Conservation (phyloP, 2,888 invertebrate species). For the Automeris io region DNA sequence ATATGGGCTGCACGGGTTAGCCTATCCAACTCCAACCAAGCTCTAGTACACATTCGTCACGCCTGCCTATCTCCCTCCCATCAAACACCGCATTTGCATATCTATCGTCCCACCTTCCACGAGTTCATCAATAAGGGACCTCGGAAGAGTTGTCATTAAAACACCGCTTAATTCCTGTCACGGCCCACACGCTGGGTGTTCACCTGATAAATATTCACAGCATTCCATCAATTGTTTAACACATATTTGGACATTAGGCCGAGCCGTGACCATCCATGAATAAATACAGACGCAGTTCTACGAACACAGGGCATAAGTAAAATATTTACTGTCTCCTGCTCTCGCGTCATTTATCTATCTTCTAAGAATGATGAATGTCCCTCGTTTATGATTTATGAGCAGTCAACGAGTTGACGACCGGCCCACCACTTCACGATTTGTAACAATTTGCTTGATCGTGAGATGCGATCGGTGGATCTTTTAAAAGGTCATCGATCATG, state of each 20-base stretch:
- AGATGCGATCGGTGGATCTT: constrained; percentile 72
- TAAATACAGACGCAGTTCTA: constrained; percentile 55
- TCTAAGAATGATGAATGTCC: constrained; percentile 75
- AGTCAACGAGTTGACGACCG: constrained; percentile 69
- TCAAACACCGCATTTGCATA: constrained; percentile 71
- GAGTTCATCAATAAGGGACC: constrained; percentile 60
- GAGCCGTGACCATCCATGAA: constrained; percentile 51
- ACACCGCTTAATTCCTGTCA: constrained; percentile 70
- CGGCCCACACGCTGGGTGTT: constrained; percentile 70
- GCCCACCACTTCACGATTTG: constrained; percentile 75
- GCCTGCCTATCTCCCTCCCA: constrained; percentile 63
- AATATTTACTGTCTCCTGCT: constrained; percentile 70
- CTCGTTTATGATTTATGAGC: constrained; percentile 69
- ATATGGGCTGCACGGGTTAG: constrained; percentile 57
- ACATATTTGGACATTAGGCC: constrained; percentile 69
- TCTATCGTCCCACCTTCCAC: constrained; percentile 52
- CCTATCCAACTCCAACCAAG: constrained; percentile 53
- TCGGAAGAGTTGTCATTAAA: constrained; percentile 63
- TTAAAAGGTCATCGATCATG: constrained; percentile 71
- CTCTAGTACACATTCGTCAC: constrained; percentile 69
- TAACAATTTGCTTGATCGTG: constrained; percentile 77
- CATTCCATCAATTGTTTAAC: constrained; percentile 71
- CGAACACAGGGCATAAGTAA: constrained; percentile 57
- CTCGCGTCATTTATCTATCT: constrained; percentile 74
- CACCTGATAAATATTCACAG: constrained; percentile 73